Percentiles rank a stretch among this genome's conserved stretches.
Conservation (phyloP, 2,797 vertebrate genomes). For the Zalophus californianus region DNA sequence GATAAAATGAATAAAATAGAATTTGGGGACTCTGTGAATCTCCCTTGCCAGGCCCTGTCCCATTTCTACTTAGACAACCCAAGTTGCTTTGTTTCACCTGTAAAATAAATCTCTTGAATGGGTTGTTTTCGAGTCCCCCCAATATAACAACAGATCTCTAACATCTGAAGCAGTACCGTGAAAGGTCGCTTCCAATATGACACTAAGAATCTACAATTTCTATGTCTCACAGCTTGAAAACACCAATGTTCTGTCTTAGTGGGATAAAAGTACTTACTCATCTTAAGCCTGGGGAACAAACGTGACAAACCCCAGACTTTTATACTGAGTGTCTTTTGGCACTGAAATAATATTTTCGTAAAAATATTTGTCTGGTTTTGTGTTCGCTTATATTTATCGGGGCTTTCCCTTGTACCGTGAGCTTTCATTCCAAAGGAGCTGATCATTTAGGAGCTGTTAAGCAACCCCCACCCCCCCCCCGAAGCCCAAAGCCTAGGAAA, state of each 20-base stretch:
- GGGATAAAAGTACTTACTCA: conserved; percentile 46
- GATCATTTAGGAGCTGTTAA: conserved; percentile 31
- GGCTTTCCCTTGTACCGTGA: neutral
- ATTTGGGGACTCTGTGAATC: neutral
- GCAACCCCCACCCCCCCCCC: neutral
- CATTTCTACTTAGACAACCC: neutral
- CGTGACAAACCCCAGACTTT: neutral
- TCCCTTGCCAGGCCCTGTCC: neutral
- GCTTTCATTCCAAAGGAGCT: conserved; percentile 32
- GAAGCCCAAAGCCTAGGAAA: conserved; percentile 28
- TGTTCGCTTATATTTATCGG: conserved; percentile 45
- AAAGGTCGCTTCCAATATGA: neutral
- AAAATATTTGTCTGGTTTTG: neutral
- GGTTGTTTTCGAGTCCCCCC: neutral
- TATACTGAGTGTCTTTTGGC: conserved; percentile 40
- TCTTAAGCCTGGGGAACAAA: neutral
- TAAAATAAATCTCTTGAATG: neutral
- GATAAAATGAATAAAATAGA: neutral
- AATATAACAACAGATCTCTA: neutral
- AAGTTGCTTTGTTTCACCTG: neutral
- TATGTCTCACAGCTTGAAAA: neutral
- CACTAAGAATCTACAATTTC: neutral
- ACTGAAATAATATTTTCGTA: conserved; percentile 16
- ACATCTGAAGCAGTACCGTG: neutral
- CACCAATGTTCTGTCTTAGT: neutral